Percentiles rank a stretch among this genome's conserved stretches.
Evolutionary conservation across 2,797 vertebrate species (phyloP).

Genomic region (Lagocephalus sceleratus): DNA sequence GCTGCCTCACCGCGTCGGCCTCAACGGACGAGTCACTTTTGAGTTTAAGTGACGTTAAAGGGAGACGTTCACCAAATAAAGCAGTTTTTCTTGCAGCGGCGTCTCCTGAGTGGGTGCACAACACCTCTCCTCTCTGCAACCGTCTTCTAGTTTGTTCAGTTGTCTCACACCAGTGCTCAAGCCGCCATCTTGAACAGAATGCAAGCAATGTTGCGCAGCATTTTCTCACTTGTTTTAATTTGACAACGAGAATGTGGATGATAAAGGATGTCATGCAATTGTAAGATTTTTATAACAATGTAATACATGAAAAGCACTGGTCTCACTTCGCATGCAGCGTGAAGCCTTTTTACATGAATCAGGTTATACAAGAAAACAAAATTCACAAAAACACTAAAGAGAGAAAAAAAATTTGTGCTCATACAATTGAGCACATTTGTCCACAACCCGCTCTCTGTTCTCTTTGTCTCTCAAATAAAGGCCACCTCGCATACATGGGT

Average conservation of each 20-base stretch:
- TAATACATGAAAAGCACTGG: too few relatives aligned
- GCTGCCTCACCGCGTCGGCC: too few relatives aligned
- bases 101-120: constrained; percentile 23
- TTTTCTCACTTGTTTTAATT: background rate
- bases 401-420: too few relatives aligned
- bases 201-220: background rate
- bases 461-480: background rate
- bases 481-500: background rate
- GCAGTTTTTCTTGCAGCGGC: constrained; percentile 15
- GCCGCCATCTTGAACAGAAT: background rate
- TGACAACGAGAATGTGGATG: too few relatives aligned
- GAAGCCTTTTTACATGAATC: too few relatives aligned
- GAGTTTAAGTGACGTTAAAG: too few relatives aligned
- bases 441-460: too few relatives aligned
- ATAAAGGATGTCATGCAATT: too few relatives aligned
- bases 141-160: constrained; percentile 17
- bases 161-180: constrained; percentile 11
- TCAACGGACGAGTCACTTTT: too few relatives aligned
- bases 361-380: background rate
- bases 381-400: background rate
- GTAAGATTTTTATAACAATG: too few relatives aligned
- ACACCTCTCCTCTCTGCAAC: constrained; percentile 37
- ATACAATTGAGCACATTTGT: too few relatives aligned
- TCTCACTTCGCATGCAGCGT: too few relatives aligned
- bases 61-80: constrained; percentile 16